phyloP scores from a whole-genome alignment of 2,113 vertebrate species.

The Podocnemis expansa region DNA sequence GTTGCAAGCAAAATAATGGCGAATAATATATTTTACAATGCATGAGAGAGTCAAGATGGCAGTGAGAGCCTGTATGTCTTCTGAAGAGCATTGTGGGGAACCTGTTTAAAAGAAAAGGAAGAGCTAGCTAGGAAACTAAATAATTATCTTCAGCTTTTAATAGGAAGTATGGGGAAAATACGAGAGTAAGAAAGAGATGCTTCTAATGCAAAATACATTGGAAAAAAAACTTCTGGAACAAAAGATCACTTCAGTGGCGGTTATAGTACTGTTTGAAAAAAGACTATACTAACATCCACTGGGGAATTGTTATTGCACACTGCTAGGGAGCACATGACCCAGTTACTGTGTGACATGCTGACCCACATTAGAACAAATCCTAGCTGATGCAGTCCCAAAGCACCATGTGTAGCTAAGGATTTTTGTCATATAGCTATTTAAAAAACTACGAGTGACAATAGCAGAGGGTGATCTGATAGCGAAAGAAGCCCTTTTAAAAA shows the following conservation, averaged over 20 bases:
- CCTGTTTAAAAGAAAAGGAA: not conserved
- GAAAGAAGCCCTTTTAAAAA: too few relatives aligned
- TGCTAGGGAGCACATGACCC: not conserved
- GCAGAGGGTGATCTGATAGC: too few relatives aligned
- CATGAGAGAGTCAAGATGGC: not conserved
- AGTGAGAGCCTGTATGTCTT: not conserved
- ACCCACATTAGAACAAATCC: not conserved
- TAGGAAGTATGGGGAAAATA: not conserved
- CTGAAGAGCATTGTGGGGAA: not conserved
- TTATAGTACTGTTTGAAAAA: not conserved
- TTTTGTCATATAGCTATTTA: too few relatives aligned
- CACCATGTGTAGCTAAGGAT: too few relatives aligned
- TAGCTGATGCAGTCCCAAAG: not conserved
- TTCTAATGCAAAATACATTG: not conserved
- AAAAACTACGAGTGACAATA: too few relatives aligned
- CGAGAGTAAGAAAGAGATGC: accelerated
- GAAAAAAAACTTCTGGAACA: not conserved
- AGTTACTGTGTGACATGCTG: not conserved
- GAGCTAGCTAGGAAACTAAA: not conserved
- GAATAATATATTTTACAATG: not conserved
- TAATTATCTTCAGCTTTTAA: not conserved
- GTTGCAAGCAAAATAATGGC: not conserved
- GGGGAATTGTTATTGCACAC: not conserved
- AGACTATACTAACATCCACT: not conserved
- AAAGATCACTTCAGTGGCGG: not conserved